phyloP scores from a whole-genome alignment of 2,888 invertebrate species.

The Hipparchia sbordonii region DNA sequence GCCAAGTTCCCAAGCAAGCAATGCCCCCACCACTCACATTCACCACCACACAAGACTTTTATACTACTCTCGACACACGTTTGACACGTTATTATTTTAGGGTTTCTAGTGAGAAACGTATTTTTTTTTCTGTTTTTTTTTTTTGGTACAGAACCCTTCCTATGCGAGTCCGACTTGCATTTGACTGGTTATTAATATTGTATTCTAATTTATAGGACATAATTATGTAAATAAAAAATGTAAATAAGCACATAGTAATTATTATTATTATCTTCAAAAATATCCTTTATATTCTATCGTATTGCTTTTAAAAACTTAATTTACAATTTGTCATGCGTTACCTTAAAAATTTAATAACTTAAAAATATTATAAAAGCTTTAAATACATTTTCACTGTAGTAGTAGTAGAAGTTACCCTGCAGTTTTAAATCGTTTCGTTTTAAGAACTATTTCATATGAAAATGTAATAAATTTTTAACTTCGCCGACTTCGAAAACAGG shows the following conservation, averaged over 20 bases:
- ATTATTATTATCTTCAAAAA: conserved; percentile 55
- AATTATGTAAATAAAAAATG: conserved; percentile 51
- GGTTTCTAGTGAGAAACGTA: too few species aligned
- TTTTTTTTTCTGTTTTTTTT: too few species aligned
- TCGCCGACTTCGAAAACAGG: too few species aligned
- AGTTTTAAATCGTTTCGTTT: conserved; percentile 13
- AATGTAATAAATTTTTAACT: background rate
- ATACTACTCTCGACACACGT: too few species aligned
- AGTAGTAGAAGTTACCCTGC: conserved; percentile 22
- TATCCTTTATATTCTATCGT: conserved; percentile 41
- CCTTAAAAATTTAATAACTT: conserved; percentile 26
- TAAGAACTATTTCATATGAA: background rate
- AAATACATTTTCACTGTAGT: conserved; percentile 23
- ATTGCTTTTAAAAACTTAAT: conserved; percentile 54
- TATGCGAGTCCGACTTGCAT: too few species aligned
- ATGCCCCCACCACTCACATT: too few species aligned
- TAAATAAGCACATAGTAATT: conserved; percentile 68
- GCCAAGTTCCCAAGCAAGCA: too few species aligned
- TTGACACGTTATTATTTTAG: too few species aligned
- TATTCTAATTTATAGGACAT: background rate
- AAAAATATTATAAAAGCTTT: conserved; percentile 1
- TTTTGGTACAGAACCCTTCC: too few species aligned
- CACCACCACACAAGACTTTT: too few species aligned
- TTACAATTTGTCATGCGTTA: conserved; percentile 35
- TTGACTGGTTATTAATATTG: too few species aligned